phyloP scores from a whole-genome alignment of 2,797 vertebrate species.

The Ceyx erithaca region DNA sequence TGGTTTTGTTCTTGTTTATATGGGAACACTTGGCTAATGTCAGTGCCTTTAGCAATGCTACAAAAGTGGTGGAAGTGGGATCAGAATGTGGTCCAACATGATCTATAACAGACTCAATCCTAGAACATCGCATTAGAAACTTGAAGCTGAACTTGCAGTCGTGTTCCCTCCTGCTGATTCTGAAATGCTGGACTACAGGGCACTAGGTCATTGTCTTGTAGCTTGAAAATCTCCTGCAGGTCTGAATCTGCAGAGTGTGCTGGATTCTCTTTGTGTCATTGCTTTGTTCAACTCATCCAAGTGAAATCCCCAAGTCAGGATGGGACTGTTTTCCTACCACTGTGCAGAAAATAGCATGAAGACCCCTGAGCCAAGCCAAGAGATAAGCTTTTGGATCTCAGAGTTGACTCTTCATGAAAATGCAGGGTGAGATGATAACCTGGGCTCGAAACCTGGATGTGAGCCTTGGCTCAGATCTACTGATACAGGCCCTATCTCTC shows the following conservation, averaged over 20 bases:
- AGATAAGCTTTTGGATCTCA: not conserved
- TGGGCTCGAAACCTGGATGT: not conserved
- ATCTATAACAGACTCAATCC: not conserved
- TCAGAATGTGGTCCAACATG: not conserved
- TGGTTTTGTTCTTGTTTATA: slow-evolving; percentile 16
- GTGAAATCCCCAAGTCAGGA: not conserved
- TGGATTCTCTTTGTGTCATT: not conserved
- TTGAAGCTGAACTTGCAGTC: not conserved
- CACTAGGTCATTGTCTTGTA: no score
- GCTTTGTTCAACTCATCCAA: not conserved
- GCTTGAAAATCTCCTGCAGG: not conserved
- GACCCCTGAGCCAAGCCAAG: not conserved
- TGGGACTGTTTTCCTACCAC: not conserved
- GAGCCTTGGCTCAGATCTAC: not conserved
- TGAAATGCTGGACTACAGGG: not conserved
- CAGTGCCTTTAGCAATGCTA: not conserved
- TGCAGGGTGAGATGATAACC: not conserved
- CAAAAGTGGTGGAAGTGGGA: not conserved
- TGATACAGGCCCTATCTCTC: not conserved
- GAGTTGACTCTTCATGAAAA: not conserved
- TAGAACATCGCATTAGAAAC: fast-evolving
- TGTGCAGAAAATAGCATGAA: not conserved
- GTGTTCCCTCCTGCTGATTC: not conserved
- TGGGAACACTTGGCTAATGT: not conserved
- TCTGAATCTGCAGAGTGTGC: not conserved